Conservation (phyloP, 1,140 invertebrate species). For the Cryptotermes secundus region DNA sequence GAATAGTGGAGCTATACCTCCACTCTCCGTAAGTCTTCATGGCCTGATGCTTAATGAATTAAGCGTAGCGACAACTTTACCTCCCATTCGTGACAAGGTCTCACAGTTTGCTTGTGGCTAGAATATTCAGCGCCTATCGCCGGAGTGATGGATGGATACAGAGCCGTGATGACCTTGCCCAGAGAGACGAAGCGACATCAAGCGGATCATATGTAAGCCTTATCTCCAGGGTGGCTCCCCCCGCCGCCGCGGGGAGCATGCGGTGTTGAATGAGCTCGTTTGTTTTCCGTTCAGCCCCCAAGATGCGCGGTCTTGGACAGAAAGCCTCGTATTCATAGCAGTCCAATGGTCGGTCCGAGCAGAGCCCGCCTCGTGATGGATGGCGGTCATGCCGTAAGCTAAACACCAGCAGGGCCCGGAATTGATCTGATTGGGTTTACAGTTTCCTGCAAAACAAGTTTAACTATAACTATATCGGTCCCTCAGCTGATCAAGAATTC, state of each 20-base stretch:
- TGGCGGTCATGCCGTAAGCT: not conserved
- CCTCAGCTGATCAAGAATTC: too few species aligned
- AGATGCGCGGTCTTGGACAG: not conserved
- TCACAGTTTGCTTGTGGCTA: too few species aligned
- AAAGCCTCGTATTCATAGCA: constrained; percentile 5
- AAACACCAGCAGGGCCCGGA: too few species aligned
- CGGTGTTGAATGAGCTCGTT: not conserved
- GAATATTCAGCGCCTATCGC: not conserved
- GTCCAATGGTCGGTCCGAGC: too few species aligned
- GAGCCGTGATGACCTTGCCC: not conserved
- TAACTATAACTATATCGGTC: too few species aligned
- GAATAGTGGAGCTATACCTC: too few species aligned
- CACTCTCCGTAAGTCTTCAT: too few species aligned
- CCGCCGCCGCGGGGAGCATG: not conserved
- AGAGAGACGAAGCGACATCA: not conserved
- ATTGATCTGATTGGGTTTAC: too few species aligned
- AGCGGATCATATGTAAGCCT: not conserved
- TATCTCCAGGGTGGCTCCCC: not conserved
- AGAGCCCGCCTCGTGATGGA: not conserved
- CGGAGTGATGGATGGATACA: not conserved
- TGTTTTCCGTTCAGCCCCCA: not conserved
- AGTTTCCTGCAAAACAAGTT: too few species aligned
- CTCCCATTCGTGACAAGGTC: too few species aligned
- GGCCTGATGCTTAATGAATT: too few species aligned
- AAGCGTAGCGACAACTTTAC: too few species aligned